Conservation (phyloP, 2,888 invertebrate genomes). For the Caenorhabditis zanzibari region DNA sequence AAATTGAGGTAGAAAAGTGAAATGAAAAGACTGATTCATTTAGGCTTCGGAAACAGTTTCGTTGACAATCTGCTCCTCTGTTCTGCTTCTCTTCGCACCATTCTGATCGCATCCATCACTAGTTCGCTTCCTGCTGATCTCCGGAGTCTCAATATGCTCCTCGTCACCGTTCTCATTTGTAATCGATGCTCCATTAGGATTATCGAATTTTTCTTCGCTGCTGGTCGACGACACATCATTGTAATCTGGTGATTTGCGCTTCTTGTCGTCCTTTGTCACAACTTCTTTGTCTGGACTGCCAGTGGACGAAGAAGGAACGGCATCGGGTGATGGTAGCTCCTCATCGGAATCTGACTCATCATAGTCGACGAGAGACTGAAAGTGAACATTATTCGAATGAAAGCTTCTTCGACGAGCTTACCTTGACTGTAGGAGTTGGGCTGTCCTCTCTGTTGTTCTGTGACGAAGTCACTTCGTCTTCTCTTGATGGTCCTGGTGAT, state of each 20-base stretch:
- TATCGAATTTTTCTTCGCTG: conserved; percentile 52
- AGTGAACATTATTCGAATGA: background rate
- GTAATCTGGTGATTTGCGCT: conserved; percentile 55
- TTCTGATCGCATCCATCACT: conserved; percentile 49
- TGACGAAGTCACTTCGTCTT: conserved; percentile 75
- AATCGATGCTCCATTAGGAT: background rate
- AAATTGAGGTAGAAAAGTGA: conserved; percentile 6
- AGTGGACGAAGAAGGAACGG: conserved; percentile 72
- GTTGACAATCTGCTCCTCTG: conserved; percentile 3
- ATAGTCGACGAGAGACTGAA: conserved; percentile 75
- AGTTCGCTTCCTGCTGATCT: conserved; percentile 49
- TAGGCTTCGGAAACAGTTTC: conserved; percentile 32
- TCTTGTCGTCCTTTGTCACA: conserved; percentile 26
- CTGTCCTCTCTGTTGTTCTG: conserved; percentile 66
- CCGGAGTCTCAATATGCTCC: background rate
- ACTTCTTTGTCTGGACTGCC: conserved; percentile 70
- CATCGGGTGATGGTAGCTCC: conserved; percentile 63
- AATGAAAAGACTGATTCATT: conserved; percentile 2
- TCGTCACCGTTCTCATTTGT: conserved; percentile 27
- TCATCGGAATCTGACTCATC: conserved; percentile 75
- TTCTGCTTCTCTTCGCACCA: conserved; percentile 51
- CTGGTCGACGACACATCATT: conserved; percentile 67
- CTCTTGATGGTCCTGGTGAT: conserved; percentile 67
- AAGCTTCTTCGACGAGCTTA: conserved; percentile 1
- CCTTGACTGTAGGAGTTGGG: conserved; percentile 60